phyloP scores from a whole-genome alignment of 2,113 vertebrate species.

The Aphyosemion australe region DNA sequence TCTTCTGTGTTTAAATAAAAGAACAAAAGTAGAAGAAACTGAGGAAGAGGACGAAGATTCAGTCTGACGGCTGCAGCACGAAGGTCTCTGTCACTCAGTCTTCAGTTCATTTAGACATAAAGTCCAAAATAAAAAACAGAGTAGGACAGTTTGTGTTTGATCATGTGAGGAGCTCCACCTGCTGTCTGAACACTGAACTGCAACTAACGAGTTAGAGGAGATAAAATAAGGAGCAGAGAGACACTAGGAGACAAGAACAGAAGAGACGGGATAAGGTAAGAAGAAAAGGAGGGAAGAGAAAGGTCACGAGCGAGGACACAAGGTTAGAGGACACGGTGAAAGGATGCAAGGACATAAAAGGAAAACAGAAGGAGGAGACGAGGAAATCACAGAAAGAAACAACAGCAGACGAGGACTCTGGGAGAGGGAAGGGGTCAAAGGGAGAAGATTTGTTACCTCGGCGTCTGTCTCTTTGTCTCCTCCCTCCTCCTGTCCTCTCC shows the following conservation, averaged over 20 bases:
- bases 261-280: too few species aligned
- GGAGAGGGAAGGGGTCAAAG: background rate
- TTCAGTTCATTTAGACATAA: too few species aligned
- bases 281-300: too few species aligned
- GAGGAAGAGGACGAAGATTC: background rate
- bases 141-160: too few species aligned
- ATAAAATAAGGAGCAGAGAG: background rate
- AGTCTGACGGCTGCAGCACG: background rate
- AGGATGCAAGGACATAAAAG: too few species aligned
- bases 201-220: background rate
- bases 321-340: too few species aligned
- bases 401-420: background rate
- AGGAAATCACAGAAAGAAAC: too few species aligned
- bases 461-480: background rate
- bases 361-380: too few species aligned
- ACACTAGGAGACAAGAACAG: background rate
- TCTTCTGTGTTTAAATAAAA: background rate
- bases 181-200: conserved; percentile 14
- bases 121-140: background rate
- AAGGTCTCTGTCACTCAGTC: too few species aligned
- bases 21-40: background rate
- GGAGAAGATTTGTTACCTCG: conserved; percentile 41
- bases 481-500: background rate
- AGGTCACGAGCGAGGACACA: too few species aligned
- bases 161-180: conserved; percentile 22